Base-by-base conservation (phyloP, 2,888 invertebrate species). In the Artemia sinica region DNA sequence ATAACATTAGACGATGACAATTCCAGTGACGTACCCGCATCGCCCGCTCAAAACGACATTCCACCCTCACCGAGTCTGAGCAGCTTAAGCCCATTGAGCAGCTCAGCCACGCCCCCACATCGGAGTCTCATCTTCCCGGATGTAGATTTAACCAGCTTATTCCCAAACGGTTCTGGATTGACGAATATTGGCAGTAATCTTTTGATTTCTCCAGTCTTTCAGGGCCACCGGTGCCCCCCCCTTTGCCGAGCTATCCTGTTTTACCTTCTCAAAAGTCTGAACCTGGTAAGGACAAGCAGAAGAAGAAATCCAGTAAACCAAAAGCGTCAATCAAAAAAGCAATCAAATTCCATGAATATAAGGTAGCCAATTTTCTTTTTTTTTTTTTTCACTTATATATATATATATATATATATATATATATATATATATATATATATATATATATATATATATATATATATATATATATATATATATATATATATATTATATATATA, bases 271-370 rank as follows among this genome's bases (percentile, higher is more conserved):
- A 67, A 79, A 80, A 72, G 80, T 73, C 75, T 77, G 71, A 76
- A 71, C 71, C 69, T 71, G 71, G 11, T 72, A 51, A 80, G 74
- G 88, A 88, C 66, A 72, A 73, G 50, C 72, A 66, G 79, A 89
- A 84, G 79, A 89, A 87, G 75, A 91, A 89, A 77, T 89, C 89
- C 77, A 84, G 84, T 28, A 90, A 90, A 77, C 86, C 86, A 63
- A 90, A 58, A 58, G 14, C 58, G 14, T 14, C 58, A 14, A 8
- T 58, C n/a, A 58, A 58, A 14, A 58, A 58, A 58, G 14, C 58
- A 9, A 94, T 96, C 75, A 96, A 96, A 80, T 96, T 96, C 79
- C 95, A 96, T 79, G 96, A 96, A 79, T 91, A 92, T 78, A 91
- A 91, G 80, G 82, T 81, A 71, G 74, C 74, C 48, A 68, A 9